Conservation (phyloP, 1,140 invertebrate species). For the Aphelenchoides fujianensis region DNA sequence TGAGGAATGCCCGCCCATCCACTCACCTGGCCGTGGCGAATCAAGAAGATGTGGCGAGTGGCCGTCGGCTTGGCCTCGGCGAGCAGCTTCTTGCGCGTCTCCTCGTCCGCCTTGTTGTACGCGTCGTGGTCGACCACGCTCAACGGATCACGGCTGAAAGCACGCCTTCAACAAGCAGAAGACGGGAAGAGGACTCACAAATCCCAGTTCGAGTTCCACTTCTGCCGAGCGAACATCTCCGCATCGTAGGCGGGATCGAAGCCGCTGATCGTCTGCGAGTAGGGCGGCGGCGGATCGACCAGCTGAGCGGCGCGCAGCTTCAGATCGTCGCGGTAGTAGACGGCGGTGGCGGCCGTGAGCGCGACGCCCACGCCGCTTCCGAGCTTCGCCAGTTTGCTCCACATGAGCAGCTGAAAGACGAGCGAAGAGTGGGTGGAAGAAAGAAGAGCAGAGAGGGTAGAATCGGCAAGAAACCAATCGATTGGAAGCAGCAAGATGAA, state of each 20-base stretch:
- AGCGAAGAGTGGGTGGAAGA: too few species aligned
- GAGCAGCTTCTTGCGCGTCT: slow-evolving; percentile 48
- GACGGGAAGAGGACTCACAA: too few species aligned
- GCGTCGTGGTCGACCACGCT: slow-evolving; percentile 36
- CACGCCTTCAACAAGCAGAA: slow-evolving; percentile 44
- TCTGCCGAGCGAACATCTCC: slow-evolving; percentile 6
- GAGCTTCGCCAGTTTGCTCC: slow-evolving; percentile 6
- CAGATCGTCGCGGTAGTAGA: slow-evolving; percentile 34
- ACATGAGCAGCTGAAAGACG: too few species aligned
- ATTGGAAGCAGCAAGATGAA: too few species aligned
- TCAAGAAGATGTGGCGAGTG: slow-evolving; percentile 78
- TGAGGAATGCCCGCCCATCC: slow-evolving; percentile 34
- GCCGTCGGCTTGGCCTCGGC: slow-evolving; percentile 70
- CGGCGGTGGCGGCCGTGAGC: background rate
- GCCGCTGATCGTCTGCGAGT: background rate
- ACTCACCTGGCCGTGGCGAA: slow-evolving; percentile 86
- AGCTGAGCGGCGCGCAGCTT: slow-evolving; percentile 23
- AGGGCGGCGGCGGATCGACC: slow-evolving; percentile 17
- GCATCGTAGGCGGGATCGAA: background rate
- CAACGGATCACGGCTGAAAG: slow-evolving; percentile 52
- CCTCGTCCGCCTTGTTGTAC: slow-evolving; percentile 46
- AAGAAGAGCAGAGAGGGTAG: too few species aligned
- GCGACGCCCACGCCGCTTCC: background rate
- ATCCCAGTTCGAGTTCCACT: slow-evolving; percentile 58
- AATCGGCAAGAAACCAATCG: too few species aligned